Evolutionary conservation across 2,888 invertebrate genomes (phyloP).

Genomic region (Machimus atricapillus): DNA sequence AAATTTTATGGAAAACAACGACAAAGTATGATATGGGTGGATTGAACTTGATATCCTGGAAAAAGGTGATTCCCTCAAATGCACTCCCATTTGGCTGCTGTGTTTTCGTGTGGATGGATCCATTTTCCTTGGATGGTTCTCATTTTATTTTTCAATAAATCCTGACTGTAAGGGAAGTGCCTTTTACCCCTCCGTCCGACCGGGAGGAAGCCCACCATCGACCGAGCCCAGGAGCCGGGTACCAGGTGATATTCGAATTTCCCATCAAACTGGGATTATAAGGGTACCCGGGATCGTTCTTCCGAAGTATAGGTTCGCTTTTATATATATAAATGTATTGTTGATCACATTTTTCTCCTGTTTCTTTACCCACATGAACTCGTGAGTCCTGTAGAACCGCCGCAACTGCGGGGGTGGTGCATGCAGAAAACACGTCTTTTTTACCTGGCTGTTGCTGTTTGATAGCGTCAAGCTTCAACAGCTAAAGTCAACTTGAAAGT

Average conservation of each 20-base stretch:
- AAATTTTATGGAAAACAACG: slow-evolving; percentile 38
- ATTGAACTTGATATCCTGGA: slow-evolving; percentile 37
- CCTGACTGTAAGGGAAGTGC: slow-evolving; percentile 7
- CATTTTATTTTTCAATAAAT: slow-evolving; percentile 38
- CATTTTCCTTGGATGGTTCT: slow-evolving; percentile 34
- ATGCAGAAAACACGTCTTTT: not conserved
- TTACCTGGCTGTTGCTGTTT: not conserved
- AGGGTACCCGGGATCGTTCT: slow-evolving; percentile 20
- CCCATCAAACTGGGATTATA: slow-evolving; percentile 26
- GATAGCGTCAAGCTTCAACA: not conserved
- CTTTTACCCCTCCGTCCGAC: not conserved
- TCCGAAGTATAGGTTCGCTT: not conserved
- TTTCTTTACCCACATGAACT: not conserved
- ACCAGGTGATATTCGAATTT: slow-evolving; percentile 34
- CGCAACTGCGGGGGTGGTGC: not conserved
- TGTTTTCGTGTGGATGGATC: not conserved
- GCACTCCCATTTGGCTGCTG: slow-evolving; percentile 31
- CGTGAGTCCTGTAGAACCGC: not conserved
- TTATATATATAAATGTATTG: not conserved
- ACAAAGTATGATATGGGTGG: slow-evolving; percentile 38
- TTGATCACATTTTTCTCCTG: slow-evolving; percentile 5
- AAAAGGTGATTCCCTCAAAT: slow-evolving; percentile 36
- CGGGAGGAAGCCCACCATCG: not conserved
- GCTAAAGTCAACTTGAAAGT: not conserved
- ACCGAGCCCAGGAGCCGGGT: not conserved